Conservation (phyloP, 2,797 vertebrate genomes). For the Fistularia tabacaria region DNA sequence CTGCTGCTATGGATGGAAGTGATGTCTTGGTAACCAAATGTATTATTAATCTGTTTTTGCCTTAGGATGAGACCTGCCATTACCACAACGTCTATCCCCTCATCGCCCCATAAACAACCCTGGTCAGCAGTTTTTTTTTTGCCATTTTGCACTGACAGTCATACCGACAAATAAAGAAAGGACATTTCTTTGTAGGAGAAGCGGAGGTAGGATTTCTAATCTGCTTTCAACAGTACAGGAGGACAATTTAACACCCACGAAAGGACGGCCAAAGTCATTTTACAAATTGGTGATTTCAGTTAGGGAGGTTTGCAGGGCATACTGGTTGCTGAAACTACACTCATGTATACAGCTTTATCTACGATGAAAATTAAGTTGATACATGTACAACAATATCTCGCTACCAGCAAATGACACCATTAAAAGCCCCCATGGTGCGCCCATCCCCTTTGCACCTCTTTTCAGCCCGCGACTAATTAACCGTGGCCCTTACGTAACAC, state of each 20-base stretch:
- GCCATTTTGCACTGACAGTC: not conserved
- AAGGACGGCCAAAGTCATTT: conserved; percentile 19
- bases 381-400: too few species aligned
- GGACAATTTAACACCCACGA: too few species aligned
- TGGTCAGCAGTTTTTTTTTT: conserved; percentile 23
- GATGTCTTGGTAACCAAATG: conserved; percentile 40
- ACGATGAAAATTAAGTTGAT: too few species aligned
- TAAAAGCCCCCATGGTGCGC: not conserved
- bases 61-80: conserved; percentile 17
- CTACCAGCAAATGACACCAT: conserved; percentile 11
- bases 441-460: conserved; percentile 11
- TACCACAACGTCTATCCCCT: conserved; percentile 10
- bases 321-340: conserved; percentile 4
- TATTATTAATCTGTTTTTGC: conserved; percentile 43
- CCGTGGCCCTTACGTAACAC: conserved; percentile 53
- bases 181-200: not conserved
- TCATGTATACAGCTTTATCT: not conserved
- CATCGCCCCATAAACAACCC: not conserved
- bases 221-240: too few species aligned
- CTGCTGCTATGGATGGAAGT: conserved; percentile 30
- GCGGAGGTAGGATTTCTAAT: too few species aligned
- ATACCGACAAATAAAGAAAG: not conserved
- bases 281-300: conserved; percentile 28
- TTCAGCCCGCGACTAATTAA: conserved; percentile 26
- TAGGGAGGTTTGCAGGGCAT: conserved; percentile 8